phyloP scores from a whole-genome alignment of 2,888 invertebrate genomes.

The Baronia brevicornis region DNA sequence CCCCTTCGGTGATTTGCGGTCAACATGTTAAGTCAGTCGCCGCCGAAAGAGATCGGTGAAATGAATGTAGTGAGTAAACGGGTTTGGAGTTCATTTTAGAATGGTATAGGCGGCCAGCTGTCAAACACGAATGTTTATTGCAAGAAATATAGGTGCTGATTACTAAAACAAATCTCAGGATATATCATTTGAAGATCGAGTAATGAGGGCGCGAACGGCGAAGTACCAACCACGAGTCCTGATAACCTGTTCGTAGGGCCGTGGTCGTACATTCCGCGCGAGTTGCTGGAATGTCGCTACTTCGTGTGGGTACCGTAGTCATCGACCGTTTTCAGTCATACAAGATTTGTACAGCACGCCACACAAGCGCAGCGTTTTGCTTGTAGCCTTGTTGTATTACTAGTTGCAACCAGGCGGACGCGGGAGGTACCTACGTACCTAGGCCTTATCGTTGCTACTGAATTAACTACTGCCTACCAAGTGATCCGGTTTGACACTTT shows the following conservation, averaged over 20 bases:
- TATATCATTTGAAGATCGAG: too few species aligned
- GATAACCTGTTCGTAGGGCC: slow-evolving; percentile 66
- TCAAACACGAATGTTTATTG: slow-evolving; percentile 44
- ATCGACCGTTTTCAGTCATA: slow-evolving; percentile 55
- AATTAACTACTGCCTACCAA: slow-evolving; percentile 29
- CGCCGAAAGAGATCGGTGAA: slow-evolving; percentile 60
- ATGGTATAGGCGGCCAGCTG: slow-evolving; percentile 37
- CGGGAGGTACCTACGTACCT: slow-evolving; percentile 34
- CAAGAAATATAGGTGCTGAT: too few species aligned
- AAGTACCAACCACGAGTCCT: slow-evolving; percentile 46
- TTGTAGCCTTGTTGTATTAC: slow-evolving; percentile 55
- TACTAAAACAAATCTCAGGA: slow-evolving; percentile 17
- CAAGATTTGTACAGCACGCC: slow-evolving; percentile 61
- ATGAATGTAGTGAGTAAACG: slow-evolving; percentile 56
- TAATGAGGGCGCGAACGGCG: slow-evolving; percentile 46
- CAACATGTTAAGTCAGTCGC: slow-evolving; percentile 62
- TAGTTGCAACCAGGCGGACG: slow-evolving; percentile 50
- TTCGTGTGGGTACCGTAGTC: slow-evolving; percentile 60
- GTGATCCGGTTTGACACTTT: slow-evolving; percentile 26
- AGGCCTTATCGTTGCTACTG: slow-evolving; percentile 56
- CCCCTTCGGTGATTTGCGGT: slow-evolving; percentile 58
- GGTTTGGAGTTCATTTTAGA: slow-evolving; percentile 48
- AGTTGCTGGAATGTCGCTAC: slow-evolving; percentile 66
- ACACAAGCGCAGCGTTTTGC: slow-evolving; percentile 49
- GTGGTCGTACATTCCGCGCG: slow-evolving; percentile 58